phyloP scores from a whole-genome alignment of 2,888 invertebrate species.

The Antheraea assamensis region DNA sequence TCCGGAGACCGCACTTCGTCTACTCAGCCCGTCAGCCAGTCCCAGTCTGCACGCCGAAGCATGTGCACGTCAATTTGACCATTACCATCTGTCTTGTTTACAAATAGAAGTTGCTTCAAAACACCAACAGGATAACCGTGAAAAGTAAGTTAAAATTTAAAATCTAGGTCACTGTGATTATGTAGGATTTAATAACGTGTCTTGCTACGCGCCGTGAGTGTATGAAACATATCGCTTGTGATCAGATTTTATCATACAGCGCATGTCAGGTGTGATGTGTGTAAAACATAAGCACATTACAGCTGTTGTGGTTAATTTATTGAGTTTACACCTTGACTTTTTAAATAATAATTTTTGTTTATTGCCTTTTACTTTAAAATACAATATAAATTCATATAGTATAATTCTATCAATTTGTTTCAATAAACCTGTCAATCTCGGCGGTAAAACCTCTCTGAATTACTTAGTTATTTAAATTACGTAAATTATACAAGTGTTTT shows the following conservation, averaged over 20 bases:
- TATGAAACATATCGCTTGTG: not conserved
- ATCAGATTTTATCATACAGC: not conserved
- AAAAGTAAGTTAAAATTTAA: slow-evolving; percentile 16
- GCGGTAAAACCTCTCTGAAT: not conserved
- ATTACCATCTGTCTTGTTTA: slow-evolving; percentile 8
- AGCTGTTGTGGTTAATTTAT: not conserved
- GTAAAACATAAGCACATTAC: not conserved
- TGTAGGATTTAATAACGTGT: not conserved
- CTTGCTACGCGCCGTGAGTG: not conserved
- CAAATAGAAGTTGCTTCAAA: slow-evolving; percentile 15
- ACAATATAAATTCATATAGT: not conserved
- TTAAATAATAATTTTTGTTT: not conserved
- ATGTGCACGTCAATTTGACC: slow-evolving; percentile 3
- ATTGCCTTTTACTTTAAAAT: not conserved
- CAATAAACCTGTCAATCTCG: not conserved
- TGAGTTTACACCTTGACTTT: not conserved
- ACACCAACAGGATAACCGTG: slow-evolving; percentile 13
- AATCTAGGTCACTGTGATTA: slow-evolving; percentile 8
- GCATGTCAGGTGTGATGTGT: not conserved
- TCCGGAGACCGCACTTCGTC: not conserved
- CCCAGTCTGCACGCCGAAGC: not conserved
- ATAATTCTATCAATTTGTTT: not conserved
- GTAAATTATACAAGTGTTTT: slow-evolving; percentile 7
- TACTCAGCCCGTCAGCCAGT: not conserved
- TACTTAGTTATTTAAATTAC: not conserved